A percentile compares a stretch with the other conserved stretches of the same genome.
These are phyloP conservation scores for Leptura quadrifasciata DNA, from an alignment of 2,888 invertebrate genomes.

Conservation along the genomic window DNA sequence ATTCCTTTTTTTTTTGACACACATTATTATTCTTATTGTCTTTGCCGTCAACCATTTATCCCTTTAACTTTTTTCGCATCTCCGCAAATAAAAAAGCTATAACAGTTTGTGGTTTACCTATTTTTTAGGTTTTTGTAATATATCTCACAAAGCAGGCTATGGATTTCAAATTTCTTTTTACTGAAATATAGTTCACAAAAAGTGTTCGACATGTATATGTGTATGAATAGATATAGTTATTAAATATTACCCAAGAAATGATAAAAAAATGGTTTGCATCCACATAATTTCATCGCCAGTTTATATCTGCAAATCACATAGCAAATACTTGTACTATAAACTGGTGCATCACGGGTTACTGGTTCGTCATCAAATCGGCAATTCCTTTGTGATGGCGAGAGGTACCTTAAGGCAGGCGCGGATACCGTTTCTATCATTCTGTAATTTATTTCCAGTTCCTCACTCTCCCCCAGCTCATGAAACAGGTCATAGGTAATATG, in stretches of 20 bases:
- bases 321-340: slow-evolving; percentile 78
- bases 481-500: slow-evolving; percentile 71
- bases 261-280: slow-evolving; percentile 79
- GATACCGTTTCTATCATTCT: slow-evolving; percentile 75
- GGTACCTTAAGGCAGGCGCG: slow-evolving; percentile 73
- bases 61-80: too few relatives aligned
- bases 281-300: slow-evolving; percentile 75
- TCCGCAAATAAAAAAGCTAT: too few relatives aligned
- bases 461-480: slow-evolving; percentile 67
- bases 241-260: slow-evolving; percentile 74
- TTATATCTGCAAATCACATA: slow-evolving; percentile 76
- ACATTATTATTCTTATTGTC: too few relatives aligned
- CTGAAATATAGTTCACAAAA: too few relatives aligned
- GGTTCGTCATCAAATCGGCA: slow-evolving; percentile 78
- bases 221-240: too few relatives aligned
- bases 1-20: too few relatives aligned
- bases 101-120: too few relatives aligned
- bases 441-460: slow-evolving; percentile 72
- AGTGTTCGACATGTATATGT: too few relatives aligned
- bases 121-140: too few relatives aligned
- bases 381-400: slow-evolving; percentile 74
- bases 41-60: too few relatives aligned
- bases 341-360: slow-evolving; percentile 68
- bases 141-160: too few relatives aligned
- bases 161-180: too few relatives aligned